Base-by-base conservation (phyloP, 2,113 vertebrate species). In the Orycteropus afer region DNA sequence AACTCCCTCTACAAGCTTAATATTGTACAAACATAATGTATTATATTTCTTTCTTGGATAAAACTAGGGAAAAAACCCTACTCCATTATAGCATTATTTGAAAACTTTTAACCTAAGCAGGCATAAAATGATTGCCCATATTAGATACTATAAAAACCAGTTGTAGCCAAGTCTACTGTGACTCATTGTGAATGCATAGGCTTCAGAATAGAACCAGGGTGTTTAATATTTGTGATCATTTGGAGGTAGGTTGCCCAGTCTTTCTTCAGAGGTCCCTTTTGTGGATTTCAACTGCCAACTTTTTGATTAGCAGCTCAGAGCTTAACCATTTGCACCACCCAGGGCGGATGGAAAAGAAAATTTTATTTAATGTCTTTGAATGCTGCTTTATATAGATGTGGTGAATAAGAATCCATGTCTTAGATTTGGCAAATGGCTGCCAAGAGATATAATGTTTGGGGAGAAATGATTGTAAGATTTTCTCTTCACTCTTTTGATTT, bases 31-130 rank as follows among this genome's bases (percentile, higher is more conserved):
- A 82, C 15, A 89, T 34, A 65, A 71, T 47, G 1, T n/a, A 88
- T 88, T 90, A 18, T 40, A 90, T 92, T 96, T 76, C n/a, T 63
- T 88, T 85, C 65, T 69, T 88, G 2, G 11, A 5, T 73, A 89
- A 83, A 79, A 84, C 15, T 12, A 47, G 47, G 20, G 45, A n/a
- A 59, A 85, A 59, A 63, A 7, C 20, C 34, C 51, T 15, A 2
- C 32, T 79, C 47, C 57, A 45, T 51, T 76, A 63, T 45, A 90
- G 3, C 63, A 71, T 89, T 27, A 51, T 55, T 32, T 90, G 11
- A 53, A 91, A 76, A n/a, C 9, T 89, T 94, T 59, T 84, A 92
- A 67, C 7, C 23, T 85, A 77, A 17, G n/a, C 27, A 67, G 6
- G n/a, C 22, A 0, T 67, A 88, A 32, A 32, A 55, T 67, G 67